Evolutionary conservation across 1,140 invertebrate genomes (phyloP).

Genomic region (Periplaneta americana): DNA sequence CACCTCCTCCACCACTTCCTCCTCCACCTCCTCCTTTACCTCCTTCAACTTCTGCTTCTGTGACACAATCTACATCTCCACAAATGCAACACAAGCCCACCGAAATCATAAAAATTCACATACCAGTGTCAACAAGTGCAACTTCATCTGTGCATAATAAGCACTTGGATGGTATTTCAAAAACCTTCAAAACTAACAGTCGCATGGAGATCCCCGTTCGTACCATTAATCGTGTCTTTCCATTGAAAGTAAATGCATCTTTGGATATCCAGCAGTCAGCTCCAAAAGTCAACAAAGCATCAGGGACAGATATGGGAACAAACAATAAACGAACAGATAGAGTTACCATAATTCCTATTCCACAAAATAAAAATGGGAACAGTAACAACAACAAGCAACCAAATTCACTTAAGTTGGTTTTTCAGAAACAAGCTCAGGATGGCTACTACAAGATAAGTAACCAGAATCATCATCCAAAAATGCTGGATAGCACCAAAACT

Average conservation of each 20-base stretch:
- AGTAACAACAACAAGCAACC: not conserved
- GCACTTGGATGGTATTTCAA: not conserved
- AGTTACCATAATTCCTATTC: not conserved
- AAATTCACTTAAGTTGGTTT: slow-evolving; percentile 42
- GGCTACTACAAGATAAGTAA: slow-evolving; percentile 43
- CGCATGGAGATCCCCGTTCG: not conserved
- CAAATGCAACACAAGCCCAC: not conserved
- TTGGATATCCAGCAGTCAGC: not conserved
- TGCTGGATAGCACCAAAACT: not conserved
- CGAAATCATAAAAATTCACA: not conserved
- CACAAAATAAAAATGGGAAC: not conserved
- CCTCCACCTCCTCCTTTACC: slow-evolving; percentile 8
- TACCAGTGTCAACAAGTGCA: not conserved
- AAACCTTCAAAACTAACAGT: not conserved
- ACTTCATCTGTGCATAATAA: not conserved
- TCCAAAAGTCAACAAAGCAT: not conserved
- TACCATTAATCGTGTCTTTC: not conserved
- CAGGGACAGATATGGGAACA: not conserved
- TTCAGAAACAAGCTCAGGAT: slow-evolving; percentile 43
- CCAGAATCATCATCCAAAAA: not conserved
- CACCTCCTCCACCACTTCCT: slow-evolving; percentile 11
- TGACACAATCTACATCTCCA: not conserved
- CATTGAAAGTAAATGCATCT: not conserved
- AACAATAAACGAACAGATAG: not conserved
- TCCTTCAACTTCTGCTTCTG: slow-evolving; percentile 19